These are phyloP conservation scores for Rhyacichthys aspro DNA, from an alignment of 2,797 vertebrate genomes.

Conservation along the genomic window DNA sequence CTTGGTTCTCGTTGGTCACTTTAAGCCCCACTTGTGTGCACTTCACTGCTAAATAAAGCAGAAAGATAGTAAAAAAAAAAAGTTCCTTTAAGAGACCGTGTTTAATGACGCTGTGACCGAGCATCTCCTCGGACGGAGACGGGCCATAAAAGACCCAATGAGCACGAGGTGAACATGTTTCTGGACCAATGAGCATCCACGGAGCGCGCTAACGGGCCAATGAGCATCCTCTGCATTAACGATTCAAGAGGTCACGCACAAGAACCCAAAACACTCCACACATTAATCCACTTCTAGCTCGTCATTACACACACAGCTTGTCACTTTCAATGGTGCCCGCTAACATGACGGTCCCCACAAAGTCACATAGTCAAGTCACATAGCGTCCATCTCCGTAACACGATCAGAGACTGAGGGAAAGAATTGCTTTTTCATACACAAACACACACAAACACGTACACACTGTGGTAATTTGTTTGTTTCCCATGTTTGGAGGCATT, in stretches of 20 bases:
- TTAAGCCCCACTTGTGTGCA: constrained; percentile 2
- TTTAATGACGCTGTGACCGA: constrained; percentile 38
- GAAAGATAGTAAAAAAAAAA: background rate
- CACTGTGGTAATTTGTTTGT: constrained; percentile 71
- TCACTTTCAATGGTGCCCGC: constrained; percentile 60
- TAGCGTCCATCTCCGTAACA: constrained; percentile 60
- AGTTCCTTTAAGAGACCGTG: constrained; percentile 10
- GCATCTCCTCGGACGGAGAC: constrained; percentile 26
- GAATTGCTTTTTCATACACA: constrained; percentile 65
- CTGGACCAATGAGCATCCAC: constrained; percentile 70
- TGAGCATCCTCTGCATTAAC: constrained; percentile 50
- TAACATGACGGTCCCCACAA: constrained; percentile 38
- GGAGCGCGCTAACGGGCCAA: constrained; percentile 40
- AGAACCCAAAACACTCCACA: constrained; percentile 29
- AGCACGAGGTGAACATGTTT: constrained; percentile 51
- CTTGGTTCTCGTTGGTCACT: too few species aligned
- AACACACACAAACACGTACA: constrained; percentile 19
- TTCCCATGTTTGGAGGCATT: constrained; percentile 75
- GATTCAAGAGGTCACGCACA: constrained; percentile 47
- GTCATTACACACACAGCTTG: constrained; percentile 60
- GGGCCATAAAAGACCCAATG: constrained; percentile 45
- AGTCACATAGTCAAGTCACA: constrained; percentile 51
- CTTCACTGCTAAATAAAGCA: constrained; percentile 29
- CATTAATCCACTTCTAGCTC: constrained; percentile 42
- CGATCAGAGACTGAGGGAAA: constrained; percentile 63